Evolutionary conservation across 2,797 vertebrate species (phyloP).

Genomic region (Melanogrammus aeglefinus): DNA sequence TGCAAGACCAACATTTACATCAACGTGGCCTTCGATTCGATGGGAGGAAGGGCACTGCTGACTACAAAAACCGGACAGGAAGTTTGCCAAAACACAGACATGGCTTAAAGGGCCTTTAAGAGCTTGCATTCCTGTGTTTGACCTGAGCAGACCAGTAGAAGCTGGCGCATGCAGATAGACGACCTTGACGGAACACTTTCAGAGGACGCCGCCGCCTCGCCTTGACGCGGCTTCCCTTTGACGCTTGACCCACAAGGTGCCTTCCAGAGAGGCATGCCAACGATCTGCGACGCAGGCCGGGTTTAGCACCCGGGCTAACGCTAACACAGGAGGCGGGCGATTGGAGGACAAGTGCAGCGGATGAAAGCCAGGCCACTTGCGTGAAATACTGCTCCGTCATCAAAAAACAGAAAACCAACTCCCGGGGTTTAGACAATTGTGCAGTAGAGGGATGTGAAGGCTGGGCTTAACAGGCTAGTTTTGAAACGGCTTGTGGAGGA

Average conservation of each 20-base stretch:
- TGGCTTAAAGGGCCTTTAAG: no score
- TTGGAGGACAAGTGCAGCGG: not conserved
- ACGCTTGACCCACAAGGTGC: not conserved
- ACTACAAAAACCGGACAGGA: no score
- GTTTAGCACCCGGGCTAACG: not conserved
- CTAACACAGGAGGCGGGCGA: not conserved
- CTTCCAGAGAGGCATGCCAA: not conserved
- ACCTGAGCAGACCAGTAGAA: not conserved
- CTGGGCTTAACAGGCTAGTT: not conserved
- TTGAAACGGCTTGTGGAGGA: not conserved
- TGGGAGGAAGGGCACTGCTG: no score
- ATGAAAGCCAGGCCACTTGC: not conserved
- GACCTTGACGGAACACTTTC: not conserved
- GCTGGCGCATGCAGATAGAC: not conserved
- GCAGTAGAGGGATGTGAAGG: not conserved
- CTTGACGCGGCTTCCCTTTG: not conserved
- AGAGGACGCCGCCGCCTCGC: not conserved
- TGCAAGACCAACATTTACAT: no score
- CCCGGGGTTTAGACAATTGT: not conserved
- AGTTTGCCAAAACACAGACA: no score
- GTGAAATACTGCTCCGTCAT: not conserved
- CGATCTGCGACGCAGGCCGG: not conserved
- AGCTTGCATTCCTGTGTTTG: not conserved
- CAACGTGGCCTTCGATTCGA: no score
- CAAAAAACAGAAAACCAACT: not conserved